Evolutionary conservation across 2,888 invertebrate species (phyloP).

Genomic region (Eretmocerus hayati): DNA sequence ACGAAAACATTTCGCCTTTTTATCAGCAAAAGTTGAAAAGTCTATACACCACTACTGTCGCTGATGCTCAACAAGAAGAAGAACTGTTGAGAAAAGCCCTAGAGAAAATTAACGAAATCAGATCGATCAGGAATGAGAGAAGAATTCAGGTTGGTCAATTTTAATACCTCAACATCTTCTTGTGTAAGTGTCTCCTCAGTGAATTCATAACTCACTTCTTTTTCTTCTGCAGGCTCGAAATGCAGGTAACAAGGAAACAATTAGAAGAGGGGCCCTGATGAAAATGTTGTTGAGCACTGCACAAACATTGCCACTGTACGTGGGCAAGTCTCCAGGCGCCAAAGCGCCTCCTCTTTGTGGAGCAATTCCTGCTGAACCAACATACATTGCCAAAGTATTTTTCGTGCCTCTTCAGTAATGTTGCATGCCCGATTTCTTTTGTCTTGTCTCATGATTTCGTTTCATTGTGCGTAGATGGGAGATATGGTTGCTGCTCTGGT

Average conservation of each 20-base stretch:
- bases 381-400: neutral
- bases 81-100: conserved; percentile 72
- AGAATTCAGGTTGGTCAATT: conserved; percentile 62
- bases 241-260: conserved; percentile 81
- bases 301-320: conserved; percentile 84
- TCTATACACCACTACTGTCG: conserved; percentile 69
- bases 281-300: conserved; percentile 88
- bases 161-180: neutral
- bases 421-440: too few species aligned
- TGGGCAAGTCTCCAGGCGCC: conserved; percentile 71
- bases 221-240: conserved; percentile 57
- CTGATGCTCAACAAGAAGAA: conserved; percentile 78
- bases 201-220: neutral
- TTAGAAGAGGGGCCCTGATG: conserved; percentile 88
- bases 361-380: conserved; percentile 52
- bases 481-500: conserved; percentile 95
- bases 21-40: conserved; percentile 67
- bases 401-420: conserved; percentile 46
- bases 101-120: conserved; percentile 79
- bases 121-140: conserved; percentile 78
- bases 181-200: neutral
- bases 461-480: conserved; percentile 54
- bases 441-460: too few species aligned
- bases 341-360: conserved; percentile 85
- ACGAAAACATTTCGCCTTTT: conserved; percentile 50